These are phyloP conservation scores for Hanleya hanleyi DNA, from an alignment of 2,888 invertebrate genomes.

Conservation along the genomic window DNA sequence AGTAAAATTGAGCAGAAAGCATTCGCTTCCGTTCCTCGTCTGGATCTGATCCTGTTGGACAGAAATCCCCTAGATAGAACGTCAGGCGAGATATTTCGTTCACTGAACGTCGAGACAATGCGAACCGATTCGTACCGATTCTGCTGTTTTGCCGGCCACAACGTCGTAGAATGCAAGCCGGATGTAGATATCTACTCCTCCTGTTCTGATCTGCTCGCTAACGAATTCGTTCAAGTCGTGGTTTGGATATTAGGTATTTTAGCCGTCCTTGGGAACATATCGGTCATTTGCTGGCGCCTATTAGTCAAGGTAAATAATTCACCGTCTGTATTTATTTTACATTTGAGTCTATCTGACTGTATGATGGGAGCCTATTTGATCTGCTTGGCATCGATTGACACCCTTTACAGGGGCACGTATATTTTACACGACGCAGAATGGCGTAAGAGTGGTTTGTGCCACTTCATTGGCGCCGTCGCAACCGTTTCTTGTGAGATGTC, in stretches of 20 bases:
- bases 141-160: not conserved
- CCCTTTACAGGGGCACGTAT: constrained; percentile 76
- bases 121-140: not conserved
- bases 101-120: not conserved
- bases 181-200: not conserved
- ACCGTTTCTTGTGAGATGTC: constrained; percentile 50
- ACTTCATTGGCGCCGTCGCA: constrained; percentile 76
- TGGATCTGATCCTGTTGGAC: not conserved
- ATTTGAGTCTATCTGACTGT: not conserved
- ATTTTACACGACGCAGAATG: constrained; percentile 77
- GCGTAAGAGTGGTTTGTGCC: constrained; percentile 78
- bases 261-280: not conserved
- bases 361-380: not conserved
- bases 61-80: not conserved
- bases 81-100: not conserved
- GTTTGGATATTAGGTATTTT: not conserved
- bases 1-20: not conserved
- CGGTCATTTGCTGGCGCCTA: not conserved
- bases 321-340: not conserved
- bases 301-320: not conserved
- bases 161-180: not conserved
- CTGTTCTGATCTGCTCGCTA: not conserved
- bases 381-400: constrained; percentile 78
- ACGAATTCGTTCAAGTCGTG: not conserved
- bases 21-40: not conserved